Evolutionary conservation across 92 coral and sea anemone species (phyloP).

Genomic region (Paragorgia papillata): DNA sequence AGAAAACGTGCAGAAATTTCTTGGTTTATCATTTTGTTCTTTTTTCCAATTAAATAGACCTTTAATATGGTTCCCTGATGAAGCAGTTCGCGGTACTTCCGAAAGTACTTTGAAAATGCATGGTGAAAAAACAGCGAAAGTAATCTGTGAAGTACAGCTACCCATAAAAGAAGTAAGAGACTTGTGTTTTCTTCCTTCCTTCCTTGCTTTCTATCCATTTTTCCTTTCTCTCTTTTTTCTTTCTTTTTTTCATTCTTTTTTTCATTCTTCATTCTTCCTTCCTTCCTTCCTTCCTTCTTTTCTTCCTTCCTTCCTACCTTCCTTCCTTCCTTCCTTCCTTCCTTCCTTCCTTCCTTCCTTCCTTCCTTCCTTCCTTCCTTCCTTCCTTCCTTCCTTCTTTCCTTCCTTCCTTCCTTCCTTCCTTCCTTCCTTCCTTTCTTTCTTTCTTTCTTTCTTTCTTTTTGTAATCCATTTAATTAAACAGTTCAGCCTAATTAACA

Average conservation of each 20-base stretch:
- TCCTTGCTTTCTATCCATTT: background rate
- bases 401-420: background rate
- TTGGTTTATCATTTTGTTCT: background rate
- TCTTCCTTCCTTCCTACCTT: background rate
- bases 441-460: background rate
- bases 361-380: background rate
- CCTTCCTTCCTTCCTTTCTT: background rate
- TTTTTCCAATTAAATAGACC: slow-evolving; percentile 14
- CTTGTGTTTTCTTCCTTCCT: background rate
- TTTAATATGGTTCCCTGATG: slow-evolving; percentile 69
- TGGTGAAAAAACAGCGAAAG: slow-evolving; percentile 1
- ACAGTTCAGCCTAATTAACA: no score
- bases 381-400: background rate
- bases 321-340: background rate
- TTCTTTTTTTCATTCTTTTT: background rate
- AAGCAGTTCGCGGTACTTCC: slow-evolving; percentile 56
- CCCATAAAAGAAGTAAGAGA: slow-evolving; percentile 13
- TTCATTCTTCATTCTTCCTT: background rate
- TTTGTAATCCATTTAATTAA: no score
- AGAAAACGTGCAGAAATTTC: background rate
- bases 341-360: background rate
- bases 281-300: background rate
- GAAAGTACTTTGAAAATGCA: slow-evolving; percentile 22
- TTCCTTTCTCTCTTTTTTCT: background rate
- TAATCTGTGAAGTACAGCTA: background rate